phyloP scores from a whole-genome alignment of 2,113 vertebrate species.

The Pomatostomus ruficeps region DNA sequence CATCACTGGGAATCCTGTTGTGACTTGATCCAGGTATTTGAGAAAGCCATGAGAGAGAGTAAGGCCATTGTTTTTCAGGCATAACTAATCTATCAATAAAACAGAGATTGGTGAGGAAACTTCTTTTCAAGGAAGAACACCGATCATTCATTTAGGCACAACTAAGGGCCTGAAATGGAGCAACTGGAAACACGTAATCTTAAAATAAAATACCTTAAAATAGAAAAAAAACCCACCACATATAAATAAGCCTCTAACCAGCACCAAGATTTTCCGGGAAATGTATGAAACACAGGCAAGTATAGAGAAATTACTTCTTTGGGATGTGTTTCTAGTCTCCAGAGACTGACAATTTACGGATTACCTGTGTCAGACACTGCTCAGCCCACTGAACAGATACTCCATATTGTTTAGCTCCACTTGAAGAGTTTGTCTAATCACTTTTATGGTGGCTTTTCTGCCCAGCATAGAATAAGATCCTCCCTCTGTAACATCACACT shows the following conservation, averaged over 20 bases:
- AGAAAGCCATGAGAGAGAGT: neutral
- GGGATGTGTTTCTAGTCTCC: neutral
- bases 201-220: neutral
- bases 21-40: constrained; percentile 4
- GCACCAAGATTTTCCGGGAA: neutral
- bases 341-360: neutral
- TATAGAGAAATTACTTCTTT: neutral
- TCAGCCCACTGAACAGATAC: neutral
- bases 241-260: neutral
- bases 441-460: neutral
- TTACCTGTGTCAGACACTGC: neutral
- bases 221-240: neutral
- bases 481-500: neutral
- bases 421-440: neutral
- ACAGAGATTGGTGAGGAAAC: neutral
- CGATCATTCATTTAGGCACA: neutral
- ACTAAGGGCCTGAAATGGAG: neutral
- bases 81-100: constrained; percentile 14
- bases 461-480: neutral
- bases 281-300: neutral
- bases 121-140: neutral
- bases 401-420: neutral
- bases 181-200: neutral
- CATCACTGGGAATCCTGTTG: neutral
- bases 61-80: neutral